Evolutionary conservation across 2,113 vertebrate genomes (phyloP).

Genomic region (Megaceryle maxima): DNA sequence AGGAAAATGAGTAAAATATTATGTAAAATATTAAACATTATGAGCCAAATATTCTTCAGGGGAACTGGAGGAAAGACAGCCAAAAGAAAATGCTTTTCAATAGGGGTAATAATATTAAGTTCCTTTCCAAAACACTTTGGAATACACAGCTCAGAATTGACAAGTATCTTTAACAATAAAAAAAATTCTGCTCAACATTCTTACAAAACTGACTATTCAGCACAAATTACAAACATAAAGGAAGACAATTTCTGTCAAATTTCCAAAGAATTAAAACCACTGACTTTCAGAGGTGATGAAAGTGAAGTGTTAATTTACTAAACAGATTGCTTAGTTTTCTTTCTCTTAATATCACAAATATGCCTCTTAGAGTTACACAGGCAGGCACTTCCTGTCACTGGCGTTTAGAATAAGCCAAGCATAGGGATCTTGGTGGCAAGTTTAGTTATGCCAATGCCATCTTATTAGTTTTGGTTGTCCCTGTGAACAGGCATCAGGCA

Average conservation of each 20-base stretch:
- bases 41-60: slow-evolving; percentile 33
- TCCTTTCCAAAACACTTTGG: slow-evolving; percentile 7
- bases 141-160: background rate
- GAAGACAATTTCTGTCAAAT: background rate
- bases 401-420: background rate
- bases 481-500: background rate
- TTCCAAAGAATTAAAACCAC: background rate
- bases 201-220: background rate
- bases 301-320: background rate
- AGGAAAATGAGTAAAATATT: slow-evolving; percentile 59
- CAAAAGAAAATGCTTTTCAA: slow-evolving; percentile 27
- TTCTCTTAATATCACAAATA: background rate
- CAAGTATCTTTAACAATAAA: background rate
- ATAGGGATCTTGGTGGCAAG: background rate
- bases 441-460: background rate
- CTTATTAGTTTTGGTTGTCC: background rate
- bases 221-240: background rate
- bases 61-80: background rate
- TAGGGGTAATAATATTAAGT: background rate
- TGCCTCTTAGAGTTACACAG: background rate
- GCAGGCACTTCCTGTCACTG: background rate
- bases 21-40: slow-evolving; percentile 61
- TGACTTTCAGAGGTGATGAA: background rate
- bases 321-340: background rate
- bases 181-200: background rate